Evolutionary conservation across 2,888 invertebrate genomes (phyloP), one percentile per base, ranked within the genome.

Genomic region (Furcula furcula): DNA sequence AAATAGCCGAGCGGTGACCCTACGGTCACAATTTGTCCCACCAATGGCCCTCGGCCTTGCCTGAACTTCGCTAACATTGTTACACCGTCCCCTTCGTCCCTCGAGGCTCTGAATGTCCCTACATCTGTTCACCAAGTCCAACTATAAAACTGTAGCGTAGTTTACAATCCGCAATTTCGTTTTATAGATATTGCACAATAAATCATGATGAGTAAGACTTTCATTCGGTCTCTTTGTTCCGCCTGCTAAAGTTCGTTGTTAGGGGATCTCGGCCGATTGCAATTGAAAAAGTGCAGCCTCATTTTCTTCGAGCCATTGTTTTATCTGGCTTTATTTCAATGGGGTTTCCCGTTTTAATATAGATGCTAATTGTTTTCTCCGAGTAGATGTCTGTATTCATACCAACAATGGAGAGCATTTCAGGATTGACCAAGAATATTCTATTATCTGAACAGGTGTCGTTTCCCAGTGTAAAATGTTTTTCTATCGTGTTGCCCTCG

Each of bases 1-100:
- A 79, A 79, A 82, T 76, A 82, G 70, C 68, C 70, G 67, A 65
- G 55, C 62, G 65, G 72, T 78, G 76, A 81, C 78, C 81, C 72
- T 76, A 78, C 73, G 79, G 75, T 79, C 74, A 77, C 77, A 81
- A 79, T 80, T 79, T 81, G 76, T 72, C 61, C 65, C 61, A 58
- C 64, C 69, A 65, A 75, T 76, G 75, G 78, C 78, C 73, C 72
- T 63, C 75, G 73, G 78, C 73, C 76, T 75, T 76, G 74, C 72
- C 73, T 77, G 74, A 82, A 82, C 82, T 84, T 76, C 63, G 68
- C 72, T 85, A 85, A 86, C 83, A 69, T 70, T 74, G 82, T 85
- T 86, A 85, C 67, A 64, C 65, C 64, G 68, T 66, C 78, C 82
- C 79, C 73, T 61, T 53, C 62, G 65, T 81, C 80, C 84, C 85